Percentiles rank a stretch among this genome's conserved stretches.
Evolutionary conservation across 2,113 vertebrate species (phyloP).

Genomic region (Platichthys flesus): DNA sequence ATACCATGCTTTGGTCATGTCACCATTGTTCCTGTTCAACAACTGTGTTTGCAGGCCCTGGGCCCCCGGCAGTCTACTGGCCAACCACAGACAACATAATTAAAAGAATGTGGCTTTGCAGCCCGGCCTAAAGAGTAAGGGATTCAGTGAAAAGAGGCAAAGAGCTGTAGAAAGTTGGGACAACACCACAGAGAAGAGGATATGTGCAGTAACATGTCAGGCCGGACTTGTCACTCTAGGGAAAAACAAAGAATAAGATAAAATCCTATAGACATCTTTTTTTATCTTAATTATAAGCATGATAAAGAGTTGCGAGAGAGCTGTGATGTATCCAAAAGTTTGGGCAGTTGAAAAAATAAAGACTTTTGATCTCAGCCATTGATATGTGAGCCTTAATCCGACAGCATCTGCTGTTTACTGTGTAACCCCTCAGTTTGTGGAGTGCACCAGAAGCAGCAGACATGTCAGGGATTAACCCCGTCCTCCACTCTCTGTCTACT

Average conservation of each 20-base stretch:
- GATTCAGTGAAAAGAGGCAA: neutral
- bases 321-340: neutral
- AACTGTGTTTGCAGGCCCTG: conserved; percentile 35
- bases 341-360: neutral
- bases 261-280: too few relatives aligned
- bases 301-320: neutral
- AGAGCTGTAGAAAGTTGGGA: neutral
- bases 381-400: conserved; percentile 34
- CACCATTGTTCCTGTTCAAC: conserved; percentile 54
- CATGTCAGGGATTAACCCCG: conserved; percentile 64
- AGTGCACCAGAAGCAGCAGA: conserved; percentile 38
- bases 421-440: conserved; percentile 21
- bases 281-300: neutral
- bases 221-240: neutral
- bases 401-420: conserved; percentile 11
- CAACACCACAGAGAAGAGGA: neutral
- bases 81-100: conserved; percentile 43
- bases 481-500: conserved; percentile 26
- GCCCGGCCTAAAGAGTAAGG: conserved; percentile 1
- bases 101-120: conserved; percentile 45
- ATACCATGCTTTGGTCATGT: conserved; percentile 36
- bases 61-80: conserved; percentile 29
- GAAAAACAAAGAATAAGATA: neutral
- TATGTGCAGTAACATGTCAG: neutral
- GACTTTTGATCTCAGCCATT: conserved; percentile 25